phyloP scores from a whole-genome alignment of 2,797 vertebrate species.

The Parambassis ranga region DNA sequence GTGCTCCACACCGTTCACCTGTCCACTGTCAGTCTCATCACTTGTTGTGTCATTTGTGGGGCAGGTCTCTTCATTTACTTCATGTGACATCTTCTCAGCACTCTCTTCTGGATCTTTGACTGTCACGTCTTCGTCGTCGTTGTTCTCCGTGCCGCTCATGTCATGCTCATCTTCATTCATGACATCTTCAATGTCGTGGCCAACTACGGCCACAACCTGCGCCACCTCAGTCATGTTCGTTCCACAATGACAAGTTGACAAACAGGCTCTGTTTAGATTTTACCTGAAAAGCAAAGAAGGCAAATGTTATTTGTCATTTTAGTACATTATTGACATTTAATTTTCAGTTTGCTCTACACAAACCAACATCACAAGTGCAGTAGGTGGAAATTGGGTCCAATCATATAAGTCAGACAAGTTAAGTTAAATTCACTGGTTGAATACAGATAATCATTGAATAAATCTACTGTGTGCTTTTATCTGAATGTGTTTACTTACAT shows the following conservation, averaged over 20 bases:
- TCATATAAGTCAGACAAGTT: too few relatives aligned
- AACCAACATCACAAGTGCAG: too few relatives aligned
- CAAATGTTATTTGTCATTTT: too few relatives aligned
- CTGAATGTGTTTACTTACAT: too few relatives aligned
- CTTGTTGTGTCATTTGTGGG: neutral
- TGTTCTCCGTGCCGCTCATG: conserved; percentile 23
- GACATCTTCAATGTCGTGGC: conserved; percentile 39
- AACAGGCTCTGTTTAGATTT: conserved; percentile 40
- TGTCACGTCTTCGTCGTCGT: conserved; percentile 9
- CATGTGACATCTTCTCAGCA: neutral
- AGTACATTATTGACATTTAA: too few relatives aligned
- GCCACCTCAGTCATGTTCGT: conserved; percentile 76
- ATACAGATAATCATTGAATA: too few relatives aligned
- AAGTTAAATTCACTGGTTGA: too few relatives aligned
- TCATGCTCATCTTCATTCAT: conserved; percentile 17
- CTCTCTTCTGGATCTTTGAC: neutral
- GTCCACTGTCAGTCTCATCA: conserved; percentile 5
- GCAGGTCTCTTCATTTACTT: neutral
- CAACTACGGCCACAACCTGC: conserved; percentile 48
- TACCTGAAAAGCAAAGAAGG: conserved; percentile 43
- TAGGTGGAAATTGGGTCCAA: too few relatives aligned
- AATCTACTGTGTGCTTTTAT: too few relatives aligned
- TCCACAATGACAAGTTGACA: conserved; percentile 61
- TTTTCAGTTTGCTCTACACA: too few relatives aligned
- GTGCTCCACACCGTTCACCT: conserved; percentile 47